Percentiles rank a stretch among this genome's conserved stretches.
Conservation (phyloP, 2,113 vertebrate genomes). For the Odocoileus hemionus region DNA sequence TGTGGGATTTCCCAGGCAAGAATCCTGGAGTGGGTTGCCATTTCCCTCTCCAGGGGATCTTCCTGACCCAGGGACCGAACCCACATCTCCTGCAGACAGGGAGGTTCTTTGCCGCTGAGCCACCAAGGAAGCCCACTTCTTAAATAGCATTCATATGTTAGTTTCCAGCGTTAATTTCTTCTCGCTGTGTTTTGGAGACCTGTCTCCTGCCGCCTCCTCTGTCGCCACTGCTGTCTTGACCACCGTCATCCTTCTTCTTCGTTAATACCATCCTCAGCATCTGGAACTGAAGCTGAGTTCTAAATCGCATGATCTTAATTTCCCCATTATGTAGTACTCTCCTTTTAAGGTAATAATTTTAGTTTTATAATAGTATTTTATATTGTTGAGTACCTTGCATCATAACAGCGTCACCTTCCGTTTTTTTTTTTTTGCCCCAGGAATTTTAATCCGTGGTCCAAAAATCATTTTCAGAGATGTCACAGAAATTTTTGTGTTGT, state of each 20-base stretch:
- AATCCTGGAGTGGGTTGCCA: not conserved
- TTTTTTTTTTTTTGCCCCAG: not conserved
- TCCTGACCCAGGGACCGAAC: not conserved
- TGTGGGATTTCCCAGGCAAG: not conserved
- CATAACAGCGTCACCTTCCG: not conserved
- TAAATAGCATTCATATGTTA: not conserved
- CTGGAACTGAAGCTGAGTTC: not conserved
- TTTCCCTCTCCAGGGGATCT: not conserved
- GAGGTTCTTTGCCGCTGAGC: not conserved
- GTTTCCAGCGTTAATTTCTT: not conserved
- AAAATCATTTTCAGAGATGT: not conserved
- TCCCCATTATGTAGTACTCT: not conserved
- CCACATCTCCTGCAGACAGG: not conserved
- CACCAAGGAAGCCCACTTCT: not conserved
- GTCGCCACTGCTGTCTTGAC: not conserved
- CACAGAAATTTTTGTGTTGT: not conserved
- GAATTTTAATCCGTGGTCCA: not conserved
- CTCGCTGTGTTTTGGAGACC: not conserved
- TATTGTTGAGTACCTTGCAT: not conserved
- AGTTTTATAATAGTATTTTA: not conserved
- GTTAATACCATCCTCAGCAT: not conserved
- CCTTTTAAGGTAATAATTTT: conserved; percentile 16
- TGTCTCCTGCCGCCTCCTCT: not conserved
- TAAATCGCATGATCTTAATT: not conserved
- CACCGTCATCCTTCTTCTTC: not conserved